These are phyloP conservation scores for Thamnophis elegans DNA, from an alignment of 2,797 vertebrate genomes.

Conservation along the genomic window DNA sequence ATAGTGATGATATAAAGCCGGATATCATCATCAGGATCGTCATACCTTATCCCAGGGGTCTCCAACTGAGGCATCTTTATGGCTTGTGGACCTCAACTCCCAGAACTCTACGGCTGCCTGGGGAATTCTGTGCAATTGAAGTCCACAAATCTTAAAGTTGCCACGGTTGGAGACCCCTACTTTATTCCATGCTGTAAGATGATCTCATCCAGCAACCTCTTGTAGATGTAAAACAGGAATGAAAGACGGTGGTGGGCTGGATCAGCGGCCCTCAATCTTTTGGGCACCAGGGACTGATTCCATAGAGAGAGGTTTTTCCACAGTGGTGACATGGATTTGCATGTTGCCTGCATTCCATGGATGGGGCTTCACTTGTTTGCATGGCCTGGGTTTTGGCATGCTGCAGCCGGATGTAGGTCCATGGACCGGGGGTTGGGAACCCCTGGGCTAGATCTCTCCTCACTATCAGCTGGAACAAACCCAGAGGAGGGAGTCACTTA, in stretches of 20 bases:
- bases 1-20: background rate
- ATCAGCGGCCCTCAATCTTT: background rate
- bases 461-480: background rate
- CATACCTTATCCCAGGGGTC: background rate
- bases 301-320: background rate
- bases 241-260: background rate
- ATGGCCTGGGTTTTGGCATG: background rate
- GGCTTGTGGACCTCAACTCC: background rate
- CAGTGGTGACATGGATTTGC: background rate
- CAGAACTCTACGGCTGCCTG: background rate
- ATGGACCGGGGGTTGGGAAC: background rate
- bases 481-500: background rate
- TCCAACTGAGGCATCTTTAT: background rate
- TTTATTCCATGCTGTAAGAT: background rate
- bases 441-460: background rate
- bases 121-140: background rate
- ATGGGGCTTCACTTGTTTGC: background rate
- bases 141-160: background rate
- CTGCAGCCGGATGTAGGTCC: background rate
- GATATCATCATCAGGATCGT: background rate
- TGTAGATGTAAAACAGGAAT: background rate
- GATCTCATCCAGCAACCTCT: background rate
- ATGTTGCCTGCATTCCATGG: background rate
- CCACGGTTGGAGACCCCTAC: background rate
- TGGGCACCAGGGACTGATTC: background rate